A percentile compares a stretch with the other conserved stretches of the same genome.
Conservation (phyloP, 2,113 vertebrate genomes). For the Podiceps cristatus region DNA sequence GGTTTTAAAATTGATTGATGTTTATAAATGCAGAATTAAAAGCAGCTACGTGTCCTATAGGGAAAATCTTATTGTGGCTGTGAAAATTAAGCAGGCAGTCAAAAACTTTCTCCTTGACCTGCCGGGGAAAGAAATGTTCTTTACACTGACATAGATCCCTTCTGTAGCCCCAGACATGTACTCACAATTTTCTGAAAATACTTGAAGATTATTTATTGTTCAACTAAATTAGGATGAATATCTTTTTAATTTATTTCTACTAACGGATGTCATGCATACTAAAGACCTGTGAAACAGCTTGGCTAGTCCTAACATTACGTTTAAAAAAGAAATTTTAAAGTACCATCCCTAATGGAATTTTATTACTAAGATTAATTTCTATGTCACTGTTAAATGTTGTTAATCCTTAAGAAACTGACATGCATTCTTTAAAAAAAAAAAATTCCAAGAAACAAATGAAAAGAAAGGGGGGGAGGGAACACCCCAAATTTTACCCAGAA, state of each 20-base stretch:
- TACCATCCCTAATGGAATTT: not conserved
- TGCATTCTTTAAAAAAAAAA: not conserved
- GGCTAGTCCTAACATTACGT: not conserved
- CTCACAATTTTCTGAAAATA: not conserved
- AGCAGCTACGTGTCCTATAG: not conserved
- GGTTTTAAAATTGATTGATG: not conserved
- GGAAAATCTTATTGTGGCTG: not conserved
- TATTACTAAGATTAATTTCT: not conserved
- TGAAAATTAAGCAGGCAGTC: not conserved
- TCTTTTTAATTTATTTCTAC: not conserved
- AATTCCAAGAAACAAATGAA: not conserved
- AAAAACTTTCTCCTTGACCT: not conserved
- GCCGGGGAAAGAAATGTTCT: not conserved
- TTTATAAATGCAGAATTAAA: not conserved
- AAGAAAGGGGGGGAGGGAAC: too few species aligned
- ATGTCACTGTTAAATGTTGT: not conserved
- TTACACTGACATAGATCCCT: not conserved
- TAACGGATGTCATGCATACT: not conserved
- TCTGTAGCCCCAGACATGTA: not conserved
- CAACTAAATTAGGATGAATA: not conserved
- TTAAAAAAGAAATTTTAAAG: not conserved
- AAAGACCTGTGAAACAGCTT: not conserved
- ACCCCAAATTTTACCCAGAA: not conserved
- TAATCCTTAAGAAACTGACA: not conserved
- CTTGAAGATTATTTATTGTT: not conserved